Evolutionary conservation across 2,888 invertebrate genomes (phyloP).

Genomic region (Tricholauxania praeusta): DNA sequence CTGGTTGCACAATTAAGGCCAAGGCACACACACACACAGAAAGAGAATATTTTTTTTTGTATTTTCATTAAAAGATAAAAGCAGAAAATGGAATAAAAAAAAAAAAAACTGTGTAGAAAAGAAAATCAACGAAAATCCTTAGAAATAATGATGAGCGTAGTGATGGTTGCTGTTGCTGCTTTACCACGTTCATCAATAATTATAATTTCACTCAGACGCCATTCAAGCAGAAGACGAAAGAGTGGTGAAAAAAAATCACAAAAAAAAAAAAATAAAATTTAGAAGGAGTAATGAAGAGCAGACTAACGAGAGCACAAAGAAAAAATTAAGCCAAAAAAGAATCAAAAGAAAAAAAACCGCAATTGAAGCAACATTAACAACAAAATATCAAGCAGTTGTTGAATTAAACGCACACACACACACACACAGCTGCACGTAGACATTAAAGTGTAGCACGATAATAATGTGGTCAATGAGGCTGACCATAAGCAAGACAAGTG

Average conservation of each 20-base stretch:
- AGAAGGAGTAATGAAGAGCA: too few species aligned
- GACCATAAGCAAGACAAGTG: neutral
- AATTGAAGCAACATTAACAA: neutral
- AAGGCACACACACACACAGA: neutral
- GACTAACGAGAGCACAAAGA: too few species aligned
- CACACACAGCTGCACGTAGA: conserved; percentile 8
- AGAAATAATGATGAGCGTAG: conserved; percentile 27
- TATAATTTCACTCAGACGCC: conserved; percentile 41
- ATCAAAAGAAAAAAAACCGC: neutral
- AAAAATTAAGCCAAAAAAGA: neutral
- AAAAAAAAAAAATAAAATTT: neutral
- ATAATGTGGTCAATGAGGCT: conserved; percentile 26
- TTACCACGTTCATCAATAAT: conserved; percentile 40
- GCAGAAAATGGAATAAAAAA: too few species aligned
- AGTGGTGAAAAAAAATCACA: neutral
- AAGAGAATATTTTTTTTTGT: neutral
- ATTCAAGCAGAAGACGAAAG: neutral
- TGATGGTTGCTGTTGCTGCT: too few species aligned
- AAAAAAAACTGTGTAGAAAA: too few species aligned
- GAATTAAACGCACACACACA: conserved; percentile 2
- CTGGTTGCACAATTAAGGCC: conserved; percentile 23
- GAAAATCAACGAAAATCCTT: neutral
- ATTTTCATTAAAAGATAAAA: too few species aligned
- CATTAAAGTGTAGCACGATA: neutral
- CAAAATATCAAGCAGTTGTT: neutral